phyloP scores from a whole-genome alignment of 2,797 vertebrate genomes.

The Anguilla obscura region DNA sequence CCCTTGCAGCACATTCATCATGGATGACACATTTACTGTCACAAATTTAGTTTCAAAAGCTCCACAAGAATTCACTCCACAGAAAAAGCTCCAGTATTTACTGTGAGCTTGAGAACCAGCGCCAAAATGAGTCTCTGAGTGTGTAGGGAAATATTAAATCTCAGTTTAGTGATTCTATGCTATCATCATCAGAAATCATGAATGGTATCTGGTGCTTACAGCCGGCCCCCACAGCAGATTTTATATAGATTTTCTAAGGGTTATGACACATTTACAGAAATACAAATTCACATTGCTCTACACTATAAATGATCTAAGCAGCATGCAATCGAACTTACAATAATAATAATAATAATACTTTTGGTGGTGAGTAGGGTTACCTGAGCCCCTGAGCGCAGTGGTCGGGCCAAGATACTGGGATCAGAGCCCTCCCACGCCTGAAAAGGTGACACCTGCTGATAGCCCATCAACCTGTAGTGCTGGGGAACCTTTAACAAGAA shows the following conservation, averaged over 20 bases:
- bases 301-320: too few species aligned
- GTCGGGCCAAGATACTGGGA: constrained; percentile 47
- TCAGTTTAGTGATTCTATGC: not conserved
- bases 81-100: not conserved
- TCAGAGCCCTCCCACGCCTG: constrained; percentile 59
- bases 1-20: not conserved
- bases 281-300: too few species aligned
- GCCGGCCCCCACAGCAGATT: not conserved
- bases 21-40: not conserved
- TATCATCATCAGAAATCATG: not conserved
- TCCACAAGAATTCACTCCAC: not conserved
- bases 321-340: too few species aligned
- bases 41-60: not conserved
- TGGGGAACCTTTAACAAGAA: constrained; percentile 66
- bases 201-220: not conserved
- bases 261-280: too few species aligned
- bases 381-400: constrained; percentile 59
- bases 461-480: constrained; percentile 66
- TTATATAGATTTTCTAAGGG: not conserved
- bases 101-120: not conserved
- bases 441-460: constrained; percentile 58
- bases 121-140: not conserved
- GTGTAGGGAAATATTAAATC: not conserved
- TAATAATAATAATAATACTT: not conserved
- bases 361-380: constrained; percentile 48